Evolutionary conservation across 2,113 vertebrate genomes (phyloP).

Genomic region (Polyodon spathula): DNA sequence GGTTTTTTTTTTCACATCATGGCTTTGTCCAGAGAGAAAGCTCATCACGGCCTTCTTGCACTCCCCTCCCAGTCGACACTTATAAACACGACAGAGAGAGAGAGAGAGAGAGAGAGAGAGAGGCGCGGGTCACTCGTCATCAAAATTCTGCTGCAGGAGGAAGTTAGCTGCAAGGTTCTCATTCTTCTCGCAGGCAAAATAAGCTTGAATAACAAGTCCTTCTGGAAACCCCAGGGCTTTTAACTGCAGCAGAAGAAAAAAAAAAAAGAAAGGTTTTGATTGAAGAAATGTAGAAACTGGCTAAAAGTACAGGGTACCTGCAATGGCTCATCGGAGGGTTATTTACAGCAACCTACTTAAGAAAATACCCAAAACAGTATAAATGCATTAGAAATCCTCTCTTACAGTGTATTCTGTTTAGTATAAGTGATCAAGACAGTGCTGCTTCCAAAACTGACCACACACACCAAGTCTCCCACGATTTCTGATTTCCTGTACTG

Average conservation of each 20-base stretch:
- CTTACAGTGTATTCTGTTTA: no score
- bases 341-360: no score
- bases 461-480: no score
- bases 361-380: no score
- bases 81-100: constrained; percentile 1
- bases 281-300: no score
- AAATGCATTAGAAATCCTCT: no score
- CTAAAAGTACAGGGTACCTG: no score
- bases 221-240: constrained; percentile 65
- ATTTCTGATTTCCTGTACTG: no score
- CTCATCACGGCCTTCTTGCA: constrained; percentile 3
- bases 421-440: no score
- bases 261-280: constrained; percentile 12
- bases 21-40: constrained; percentile 11
- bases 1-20: constrained; percentile 16
- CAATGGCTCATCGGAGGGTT: no score
- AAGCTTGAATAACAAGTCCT: constrained; percentile 63
- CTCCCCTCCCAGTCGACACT: neutral
- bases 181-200: constrained; percentile 65
- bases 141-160: constrained; percentile 63
- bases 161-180: constrained; percentile 65
- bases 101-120: neutral
- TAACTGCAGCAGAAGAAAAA: constrained; percentile 45
- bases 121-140: constrained; percentile 46
- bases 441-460: no score